Evolutionary conservation across 2,113 vertebrate genomes (phyloP).

Genomic region (Tragelaphus buxtoni): DNA sequence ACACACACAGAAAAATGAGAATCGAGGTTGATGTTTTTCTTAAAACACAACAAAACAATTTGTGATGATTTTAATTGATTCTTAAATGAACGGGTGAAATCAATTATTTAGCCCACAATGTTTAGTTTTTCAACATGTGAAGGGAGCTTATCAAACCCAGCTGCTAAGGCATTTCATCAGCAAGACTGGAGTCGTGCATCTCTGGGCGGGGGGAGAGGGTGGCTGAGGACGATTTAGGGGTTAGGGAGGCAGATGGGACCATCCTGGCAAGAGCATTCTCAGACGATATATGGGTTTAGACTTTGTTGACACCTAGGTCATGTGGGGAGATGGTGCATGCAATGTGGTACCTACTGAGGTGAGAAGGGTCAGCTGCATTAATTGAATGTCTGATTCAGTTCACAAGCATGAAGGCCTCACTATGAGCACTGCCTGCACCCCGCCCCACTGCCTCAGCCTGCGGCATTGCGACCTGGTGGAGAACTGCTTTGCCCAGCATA

Average conservation of each 20-base stretch:
- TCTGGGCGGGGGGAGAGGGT: background rate
- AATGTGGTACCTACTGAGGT: background rate
- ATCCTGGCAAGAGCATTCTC: background rate
- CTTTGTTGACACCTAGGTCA: background rate
- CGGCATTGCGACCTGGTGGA: background rate
- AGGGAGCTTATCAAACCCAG: constrained; percentile 23
- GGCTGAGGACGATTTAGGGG: background rate
- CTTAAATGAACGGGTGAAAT: constrained; percentile 41
- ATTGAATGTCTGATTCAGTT: background rate
- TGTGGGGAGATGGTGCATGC: background rate
- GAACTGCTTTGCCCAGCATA: background rate
- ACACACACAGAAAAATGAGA: background rate
- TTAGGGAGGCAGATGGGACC: background rate
- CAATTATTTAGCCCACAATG: constrained; percentile 32
- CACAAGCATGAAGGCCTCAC: rapidly evolving
- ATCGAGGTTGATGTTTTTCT: background rate
- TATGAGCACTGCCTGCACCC: background rate
- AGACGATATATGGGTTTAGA: background rate
- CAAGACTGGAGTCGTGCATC: background rate
- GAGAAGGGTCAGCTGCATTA: background rate
- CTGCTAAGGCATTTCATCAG: background rate
- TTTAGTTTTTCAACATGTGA: constrained; percentile 41
- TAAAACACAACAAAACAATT: constrained; percentile 13
- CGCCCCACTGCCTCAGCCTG: background rate
- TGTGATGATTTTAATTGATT: constrained; percentile 36